A percentile compares a stretch with the other conserved stretches of the same genome.
phyloP scores from a whole-genome alignment of 2,113 vertebrate genomes.

The Otocyon megalotis region DNA sequence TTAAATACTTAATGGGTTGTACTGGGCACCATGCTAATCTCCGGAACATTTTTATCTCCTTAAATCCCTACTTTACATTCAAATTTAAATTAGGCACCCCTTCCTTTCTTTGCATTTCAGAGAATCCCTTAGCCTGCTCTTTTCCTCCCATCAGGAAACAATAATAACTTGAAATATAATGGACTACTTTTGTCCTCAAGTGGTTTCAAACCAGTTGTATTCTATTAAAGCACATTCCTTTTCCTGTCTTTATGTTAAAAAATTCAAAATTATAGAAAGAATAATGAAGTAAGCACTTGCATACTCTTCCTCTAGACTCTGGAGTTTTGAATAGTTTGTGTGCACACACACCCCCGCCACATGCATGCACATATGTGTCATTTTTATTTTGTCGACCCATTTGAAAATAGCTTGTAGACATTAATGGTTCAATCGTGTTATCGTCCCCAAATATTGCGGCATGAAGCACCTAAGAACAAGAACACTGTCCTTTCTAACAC shows the following conservation, averaged over 20 bases:
- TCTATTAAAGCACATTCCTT: background rate
- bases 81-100: background rate
- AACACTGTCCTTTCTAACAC: background rate
- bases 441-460: background rate
- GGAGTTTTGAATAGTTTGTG: background rate
- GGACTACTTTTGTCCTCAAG: background rate
- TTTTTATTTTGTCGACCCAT: background rate
- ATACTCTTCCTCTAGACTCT: background rate
- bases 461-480: background rate
- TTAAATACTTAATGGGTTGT: background rate
- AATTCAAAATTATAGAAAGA: background rate
- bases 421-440: background rate
- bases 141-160: background rate
- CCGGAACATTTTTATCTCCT: background rate
- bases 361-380: background rate
- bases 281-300: background rate
- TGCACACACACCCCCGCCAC: background rate
- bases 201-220: background rate
- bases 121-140: background rate
- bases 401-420: background rate
- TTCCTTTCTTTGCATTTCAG: slow-evolving; percentile 19
- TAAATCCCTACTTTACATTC: background rate
- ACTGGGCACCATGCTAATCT: background rate
- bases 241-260: background rate
- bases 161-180: background rate